These are phyloP conservation scores for Crocallis elinguaria DNA, from an alignment of 2,888 invertebrate genomes.

Conservation along the genomic window DNA sequence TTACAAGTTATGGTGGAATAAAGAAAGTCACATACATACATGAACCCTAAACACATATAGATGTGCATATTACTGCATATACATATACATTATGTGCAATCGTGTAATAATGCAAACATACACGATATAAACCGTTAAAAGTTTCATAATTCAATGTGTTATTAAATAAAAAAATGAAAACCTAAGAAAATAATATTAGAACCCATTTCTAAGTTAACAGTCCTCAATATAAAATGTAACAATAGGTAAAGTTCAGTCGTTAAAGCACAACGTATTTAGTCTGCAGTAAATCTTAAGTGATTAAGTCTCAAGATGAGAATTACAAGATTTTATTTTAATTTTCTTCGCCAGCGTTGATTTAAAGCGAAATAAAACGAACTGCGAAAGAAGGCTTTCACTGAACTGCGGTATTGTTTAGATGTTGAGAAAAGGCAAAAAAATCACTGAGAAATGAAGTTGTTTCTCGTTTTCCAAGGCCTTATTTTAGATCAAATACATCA, in stretches of 20 bases:
- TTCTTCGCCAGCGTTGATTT: constrained; percentile 14
- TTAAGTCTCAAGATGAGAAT: constrained; percentile 14
- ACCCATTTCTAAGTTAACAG: not conserved
- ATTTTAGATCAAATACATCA: no score
- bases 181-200: no score
- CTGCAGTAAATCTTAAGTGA: constrained; percentile 17
- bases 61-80: no score
- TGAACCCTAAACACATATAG: no score
- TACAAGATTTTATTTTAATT: constrained; percentile 24
- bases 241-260: not conserved
- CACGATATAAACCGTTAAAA: no score
- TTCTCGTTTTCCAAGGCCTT: not conserved
- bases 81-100: no score
- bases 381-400: constrained; percentile 1
- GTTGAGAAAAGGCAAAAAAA: constrained; percentile 8
- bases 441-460: constrained; percentile 5
- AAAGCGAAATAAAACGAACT: constrained; percentile 8
- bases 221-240: not conserved
- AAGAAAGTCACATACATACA: no score
- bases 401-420: constrained; percentile 10
- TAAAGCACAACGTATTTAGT: constrained; percentile 10
- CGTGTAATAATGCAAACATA: no score
- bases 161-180: no score
- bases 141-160: no score
- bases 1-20: no score